phyloP scores from a whole-genome alignment of 2,888 invertebrate genomes.

The Diplolepis rosae region DNA sequence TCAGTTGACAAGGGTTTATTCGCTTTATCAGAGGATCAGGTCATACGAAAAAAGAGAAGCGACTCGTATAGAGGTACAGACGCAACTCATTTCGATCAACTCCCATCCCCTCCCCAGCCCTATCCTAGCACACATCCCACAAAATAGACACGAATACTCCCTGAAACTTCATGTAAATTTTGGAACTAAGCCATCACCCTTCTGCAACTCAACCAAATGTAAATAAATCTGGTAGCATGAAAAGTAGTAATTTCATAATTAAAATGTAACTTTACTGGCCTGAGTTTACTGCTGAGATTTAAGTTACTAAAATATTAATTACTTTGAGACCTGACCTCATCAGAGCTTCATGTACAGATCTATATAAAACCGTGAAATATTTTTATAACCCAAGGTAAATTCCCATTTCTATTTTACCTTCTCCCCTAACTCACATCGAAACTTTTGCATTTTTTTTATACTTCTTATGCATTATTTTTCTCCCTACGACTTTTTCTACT shows the following conservation, averaged over 20 bases:
- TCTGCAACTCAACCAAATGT: not conserved
- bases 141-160: not conserved
- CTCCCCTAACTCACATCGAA: too few species aligned
- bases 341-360: too few species aligned
- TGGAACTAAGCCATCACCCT: not conserved
- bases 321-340: too few species aligned
- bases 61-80: slow-evolving; percentile 3
- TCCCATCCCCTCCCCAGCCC: not conserved
- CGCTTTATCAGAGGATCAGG: slow-evolving; percentile 61
- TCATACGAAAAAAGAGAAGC: slow-evolving; percentile 45
- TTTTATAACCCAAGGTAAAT: too few species aligned
- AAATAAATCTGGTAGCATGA: not conserved
- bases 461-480: too few species aligned
- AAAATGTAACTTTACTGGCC: not conserved
- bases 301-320: too few species aligned
- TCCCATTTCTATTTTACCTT: too few species aligned
- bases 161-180: slow-evolving; percentile 6
- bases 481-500: too few species aligned
- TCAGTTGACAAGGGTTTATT: slow-evolving; percentile 68
- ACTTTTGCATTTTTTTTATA: too few species aligned
- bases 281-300: not conserved
- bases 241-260: not conserved
- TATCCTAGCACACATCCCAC: too few species aligned
- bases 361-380: too few species aligned
- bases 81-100: not conserved